Base-by-base conservation (phyloP, 2,888 invertebrate species). In the Siphonodentalium dalli region DNA sequence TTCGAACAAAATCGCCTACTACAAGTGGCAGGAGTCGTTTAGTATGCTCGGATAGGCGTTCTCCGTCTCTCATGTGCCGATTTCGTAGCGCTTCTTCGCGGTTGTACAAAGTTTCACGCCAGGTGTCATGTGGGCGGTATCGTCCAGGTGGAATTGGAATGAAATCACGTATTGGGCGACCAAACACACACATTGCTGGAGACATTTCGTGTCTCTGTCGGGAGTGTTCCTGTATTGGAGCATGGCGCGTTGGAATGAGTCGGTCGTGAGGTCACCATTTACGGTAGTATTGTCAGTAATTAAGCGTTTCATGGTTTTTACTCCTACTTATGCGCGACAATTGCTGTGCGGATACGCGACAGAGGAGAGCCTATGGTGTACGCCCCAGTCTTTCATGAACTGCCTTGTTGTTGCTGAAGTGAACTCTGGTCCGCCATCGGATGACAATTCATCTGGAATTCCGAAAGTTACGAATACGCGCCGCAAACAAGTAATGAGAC, bases 151-250 rank as follows among this genome's bases (percentile, higher is more conserved):
- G 43, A 15, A 61, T 61, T 0, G 59, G 54, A 13, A 64, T 61
- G n/a, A 54, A 31, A 41, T 59, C 61, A 8, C 58, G 26, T 11
- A 55, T 59, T 1, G 58, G 58, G 15, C 52, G 51, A 24, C 60
- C 63, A 57, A 61, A 65, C 41, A 63, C 21, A 28, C 58, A 52
- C 39, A 62, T 38, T n/a, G 65, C 61, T 49, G 62, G 65, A 23
- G 57, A 64, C n/a, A 52, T 27, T 60, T 62, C 15, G 58, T 61
- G 29, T 63, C 54, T 48, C 53, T 54, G 40, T 63, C 56, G 20
- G 46, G 29, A 34, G 55, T 52, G 37, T 65, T 61, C 20, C 61
- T 31, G 49, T 62, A 59, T 26, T 50, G 26, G 20, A 63, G 60
- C 38, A 61, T 41, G 20, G 53, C 65, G 39, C 53, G 38, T 39